phyloP scores from a whole-genome alignment of 2,888 invertebrate genomes.

The Drosophila maculinotata region DNA sequence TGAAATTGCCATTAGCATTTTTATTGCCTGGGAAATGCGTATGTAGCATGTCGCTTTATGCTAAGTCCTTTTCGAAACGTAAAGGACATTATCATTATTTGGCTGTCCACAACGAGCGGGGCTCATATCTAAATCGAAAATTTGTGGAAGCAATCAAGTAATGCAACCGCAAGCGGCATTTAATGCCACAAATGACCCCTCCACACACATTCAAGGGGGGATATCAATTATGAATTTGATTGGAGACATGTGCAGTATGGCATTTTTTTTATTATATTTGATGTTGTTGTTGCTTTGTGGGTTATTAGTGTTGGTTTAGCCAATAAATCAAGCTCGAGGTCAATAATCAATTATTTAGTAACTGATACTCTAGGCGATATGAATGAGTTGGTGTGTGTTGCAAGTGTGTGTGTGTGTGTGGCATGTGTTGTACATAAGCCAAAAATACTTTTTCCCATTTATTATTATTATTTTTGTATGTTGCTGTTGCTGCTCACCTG shows the following conservation, averaged over 20 bases:
- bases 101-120: conserved; percentile 10
- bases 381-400: background rate
- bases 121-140: conserved; percentile 41
- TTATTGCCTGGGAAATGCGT: conserved; percentile 26
- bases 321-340: conserved; percentile 72
- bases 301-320: conserved; percentile 40
- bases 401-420: conserved; percentile 1
- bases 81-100: conserved; percentile 9
- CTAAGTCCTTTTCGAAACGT: background rate
- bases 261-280: conserved; percentile 10
- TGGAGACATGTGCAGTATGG: conserved; percentile 32
- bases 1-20: conserved; percentile 24
- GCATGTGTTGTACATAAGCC: conserved; percentile 6
- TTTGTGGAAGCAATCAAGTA: conserved; percentile 49
- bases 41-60: conserved; percentile 5
- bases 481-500: conserved; percentile 65
- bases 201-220: background rate
- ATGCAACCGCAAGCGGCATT: conserved; percentile 32
- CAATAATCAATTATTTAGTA: conserved; percentile 69
- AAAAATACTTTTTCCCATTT: conserved; percentile 8
- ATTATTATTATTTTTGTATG: conserved; percentile 16
- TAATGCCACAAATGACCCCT: conserved; percentile 7
- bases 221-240: conserved; percentile 41
- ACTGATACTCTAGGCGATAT: conserved; percentile 29
- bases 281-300: background rate